Evolutionary conservation across 2,797 vertebrate species (phyloP), one percentile per base, ranked within the genome.

Genomic region (Graptemys geographica): DNA sequence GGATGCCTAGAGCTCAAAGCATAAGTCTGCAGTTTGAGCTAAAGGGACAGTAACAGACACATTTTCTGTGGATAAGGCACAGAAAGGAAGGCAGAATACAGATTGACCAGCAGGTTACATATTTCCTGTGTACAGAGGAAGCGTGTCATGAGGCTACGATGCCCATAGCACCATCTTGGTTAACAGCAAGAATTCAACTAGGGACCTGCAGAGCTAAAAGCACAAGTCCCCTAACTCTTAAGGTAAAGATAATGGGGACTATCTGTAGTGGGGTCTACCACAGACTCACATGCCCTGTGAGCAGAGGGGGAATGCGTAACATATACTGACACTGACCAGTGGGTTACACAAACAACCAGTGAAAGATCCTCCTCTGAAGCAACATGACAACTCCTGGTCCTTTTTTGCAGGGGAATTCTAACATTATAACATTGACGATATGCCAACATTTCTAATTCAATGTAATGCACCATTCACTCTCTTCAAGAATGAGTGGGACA

Each of bases 1-100:
- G 37, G 6, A 49, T 33, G 85, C 76, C 3, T 84, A 87, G 80
- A 84, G 56, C 56, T 0, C 1, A 89, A 79, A 92, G 44, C 18
- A 55, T 28, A 0, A 0, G 11, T 56, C 80, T 88, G 0, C 47
- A 59, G 52, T 49, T 87, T 53, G 33, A 44, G 47, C 55, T 95
- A 83, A 81, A 12, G 72, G 51, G 72, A 69, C 18, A 0, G 0
- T 5, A 37, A 56, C 82, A 7, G 0, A 62, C 12, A 88, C 84
- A 81, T 27, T 5, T 1, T 86, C 41, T 87, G 37, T 27, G n/a
- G 27, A 12, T 47, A 57, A 57, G 25, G 27, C 44, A 15, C 6
- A 47, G 27, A 49, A 27, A 15, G 44, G 44, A 28, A 78, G 27
- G 44, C 37, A 72, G 37, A 41, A 72, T 10, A 41, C 33, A 69